Evolutionary conservation across 1,140 invertebrate genomes (phyloP), one percentile per base, ranked within the genome.

Genomic region (Subanguina moxae): DNA sequence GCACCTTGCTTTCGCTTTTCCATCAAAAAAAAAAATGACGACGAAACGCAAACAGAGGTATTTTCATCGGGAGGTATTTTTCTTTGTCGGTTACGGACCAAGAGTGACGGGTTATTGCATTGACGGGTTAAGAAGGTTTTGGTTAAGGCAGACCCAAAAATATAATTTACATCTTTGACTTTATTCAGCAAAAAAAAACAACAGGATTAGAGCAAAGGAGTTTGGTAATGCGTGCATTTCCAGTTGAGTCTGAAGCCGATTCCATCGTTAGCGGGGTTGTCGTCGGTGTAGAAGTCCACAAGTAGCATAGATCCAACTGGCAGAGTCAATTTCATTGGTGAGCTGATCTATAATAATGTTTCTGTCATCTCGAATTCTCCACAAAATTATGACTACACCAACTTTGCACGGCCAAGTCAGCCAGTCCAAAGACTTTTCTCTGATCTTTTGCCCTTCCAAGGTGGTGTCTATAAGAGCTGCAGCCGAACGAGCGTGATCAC

Each of bases 241-340:
- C 75, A 77, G 27, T 42, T 17, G n/a, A 77, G 56, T 38, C 71
- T 52, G 66, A 77, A 78, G 3, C 75, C 75, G 17, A 27, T 28
- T 21, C 75, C 75, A 63, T 76, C 68, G 65, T 76, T 76, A 19
- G 64, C 58, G 27, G 62, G n/a, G 21, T 72, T 57, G 5, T 32
- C 48, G 52, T 76, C 75, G 7, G 72, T 42, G 19, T 56, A 57
- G 48, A 76, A 77, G 30, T 62, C 63, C 30, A 76, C 28, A 42
- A 71, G 25, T 17, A 70, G 48, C 42, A 23, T 52, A 42, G 19
- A 38, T 1, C 68, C 68, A 21, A 19, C 27, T 38, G 68, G 68
- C 15, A 70, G 67, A 15, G 43, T 17, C n/a, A 68, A 5, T 70
- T 70, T 69, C 3, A 48, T 17, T 11, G 68, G 67, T 17, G 48